Base-by-base conservation (phyloP, 2,113 vertebrate species). In the Rhinoptilus africanus region DNA sequence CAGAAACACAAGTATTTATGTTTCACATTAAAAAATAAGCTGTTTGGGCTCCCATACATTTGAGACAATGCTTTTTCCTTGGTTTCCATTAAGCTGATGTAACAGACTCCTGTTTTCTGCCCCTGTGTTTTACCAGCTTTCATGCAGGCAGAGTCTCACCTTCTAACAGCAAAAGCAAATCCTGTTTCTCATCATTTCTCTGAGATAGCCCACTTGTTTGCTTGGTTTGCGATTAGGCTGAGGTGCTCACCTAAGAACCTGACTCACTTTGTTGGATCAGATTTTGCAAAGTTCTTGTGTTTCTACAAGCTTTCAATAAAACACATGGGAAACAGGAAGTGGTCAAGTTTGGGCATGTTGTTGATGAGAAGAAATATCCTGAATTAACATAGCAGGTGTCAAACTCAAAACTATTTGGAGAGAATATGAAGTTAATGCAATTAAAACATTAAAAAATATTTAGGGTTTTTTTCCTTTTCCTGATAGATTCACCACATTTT, bases 1-100 rank as follows among this genome's bases (percentile, higher is more conserved):
- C 57, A 62, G 56, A 84, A 90, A 85, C 72, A 60, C 14, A 63
- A 85, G 9, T 89, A 94, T 93, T 95, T 95, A 83, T 89, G 81
- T 50, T 92, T 94, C 28, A 43, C 50, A 81, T 95, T 95, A 79
- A 83, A 91, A 93, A 91, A 24, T 35, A 85, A 77, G 16, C 24
- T 82, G 20, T 54, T 64, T 79, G 57, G 41, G 37, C 19, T 81
- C 59, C 26, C 19, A 62, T 39, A 47, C 3, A 5, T 92, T 90
- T 81, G 34, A 80, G 60, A 88, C 90, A 91, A 69, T 62, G 35
- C 2, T 54, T 88, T 91, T 85, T 35, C 41, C 37, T 85, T 69
- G 45, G 34, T 77, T 92, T 63, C n/a, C 17, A 48, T 56, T 84
- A 76, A 79, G 19, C 10, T 54, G 37, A 45, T n/a, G 22, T 39